Evolutionary conservation across 2,888 invertebrate genomes (phyloP).

Genomic region (Sepiola atlantica): DNA sequence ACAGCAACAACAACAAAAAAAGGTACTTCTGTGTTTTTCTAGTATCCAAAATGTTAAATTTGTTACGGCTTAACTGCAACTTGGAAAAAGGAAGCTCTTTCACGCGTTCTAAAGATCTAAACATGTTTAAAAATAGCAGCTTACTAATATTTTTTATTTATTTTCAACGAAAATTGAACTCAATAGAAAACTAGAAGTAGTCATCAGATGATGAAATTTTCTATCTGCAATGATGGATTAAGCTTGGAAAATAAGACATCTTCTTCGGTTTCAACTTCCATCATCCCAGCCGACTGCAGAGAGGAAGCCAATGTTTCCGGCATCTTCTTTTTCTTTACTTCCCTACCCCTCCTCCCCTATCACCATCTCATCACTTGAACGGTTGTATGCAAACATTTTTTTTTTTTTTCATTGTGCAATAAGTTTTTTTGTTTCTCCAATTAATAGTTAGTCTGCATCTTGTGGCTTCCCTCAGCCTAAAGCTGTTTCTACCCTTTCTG

Average conservation of each 20-base stretch:
- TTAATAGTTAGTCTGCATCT: neutral
- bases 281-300: conserved; percentile 32
- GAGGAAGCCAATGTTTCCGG: conserved; percentile 22
- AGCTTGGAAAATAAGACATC: neutral
- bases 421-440: neutral
- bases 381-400: neutral
- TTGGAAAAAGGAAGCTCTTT: neutral
- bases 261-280: neutral
- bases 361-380: neutral
- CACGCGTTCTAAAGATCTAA: neutral
- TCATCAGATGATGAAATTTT: neutral
- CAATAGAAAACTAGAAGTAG: neutral
- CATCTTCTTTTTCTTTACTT: neutral
- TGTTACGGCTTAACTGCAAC: neutral
- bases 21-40: neutral
- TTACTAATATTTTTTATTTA: neutral
- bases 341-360: neutral
- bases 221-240: conserved; percentile 2
- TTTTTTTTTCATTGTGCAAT: neutral
- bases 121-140: neutral
- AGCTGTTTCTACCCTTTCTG: neutral
- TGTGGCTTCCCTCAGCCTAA: conserved; percentile 18
- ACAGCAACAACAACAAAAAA: too few relatives aligned
- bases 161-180: neutral
- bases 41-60: neutral